Conservation (phyloP, 2,797 vertebrate genomes). For the Notoglanidium macrostoma region DNA sequence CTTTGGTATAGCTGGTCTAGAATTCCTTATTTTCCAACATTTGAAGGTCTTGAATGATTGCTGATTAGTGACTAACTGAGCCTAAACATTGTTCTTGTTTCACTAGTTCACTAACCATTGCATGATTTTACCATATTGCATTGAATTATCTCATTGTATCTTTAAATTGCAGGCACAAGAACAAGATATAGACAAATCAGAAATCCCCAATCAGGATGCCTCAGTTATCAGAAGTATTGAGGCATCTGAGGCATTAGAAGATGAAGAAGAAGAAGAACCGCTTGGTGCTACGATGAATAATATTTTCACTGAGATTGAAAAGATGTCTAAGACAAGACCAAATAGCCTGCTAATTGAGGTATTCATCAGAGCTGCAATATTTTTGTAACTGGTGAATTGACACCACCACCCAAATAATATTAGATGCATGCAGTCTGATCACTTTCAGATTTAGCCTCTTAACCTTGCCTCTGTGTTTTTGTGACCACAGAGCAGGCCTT, state of each 20-base stretch:
- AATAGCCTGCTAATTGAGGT: slow-evolving; percentile 66
- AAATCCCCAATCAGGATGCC: background rate
- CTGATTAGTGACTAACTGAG: background rate
- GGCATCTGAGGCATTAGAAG: slow-evolving; percentile 37
- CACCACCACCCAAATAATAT: background rate
- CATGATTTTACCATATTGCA: background rate
- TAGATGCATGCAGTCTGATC: background rate
- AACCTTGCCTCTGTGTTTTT: background rate
- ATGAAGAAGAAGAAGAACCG: slow-evolving; percentile 31
- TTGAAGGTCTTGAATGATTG: background rate
- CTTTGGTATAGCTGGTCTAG: background rate
- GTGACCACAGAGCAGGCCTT: slow-evolving; percentile 59
- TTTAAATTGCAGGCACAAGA: slow-evolving; percentile 6
- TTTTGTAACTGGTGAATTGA: background rate
- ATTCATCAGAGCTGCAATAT: slow-evolving; percentile 16
- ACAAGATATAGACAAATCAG: slow-evolving; percentile 16
- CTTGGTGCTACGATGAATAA: slow-evolving; percentile 54
- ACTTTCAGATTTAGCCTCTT: too few relatives aligned
- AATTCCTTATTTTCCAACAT: background rate
- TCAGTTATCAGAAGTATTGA: slow-evolving; percentile 16
- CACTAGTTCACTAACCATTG: background rate
- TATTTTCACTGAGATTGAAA: slow-evolving; percentile 66
- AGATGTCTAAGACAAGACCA: slow-evolving; percentile 51
- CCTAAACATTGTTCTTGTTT: background rate
- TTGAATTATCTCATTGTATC: background rate